phyloP scores from a whole-genome alignment of 2,797 vertebrate genomes.

The Alauda arvensis region DNA sequence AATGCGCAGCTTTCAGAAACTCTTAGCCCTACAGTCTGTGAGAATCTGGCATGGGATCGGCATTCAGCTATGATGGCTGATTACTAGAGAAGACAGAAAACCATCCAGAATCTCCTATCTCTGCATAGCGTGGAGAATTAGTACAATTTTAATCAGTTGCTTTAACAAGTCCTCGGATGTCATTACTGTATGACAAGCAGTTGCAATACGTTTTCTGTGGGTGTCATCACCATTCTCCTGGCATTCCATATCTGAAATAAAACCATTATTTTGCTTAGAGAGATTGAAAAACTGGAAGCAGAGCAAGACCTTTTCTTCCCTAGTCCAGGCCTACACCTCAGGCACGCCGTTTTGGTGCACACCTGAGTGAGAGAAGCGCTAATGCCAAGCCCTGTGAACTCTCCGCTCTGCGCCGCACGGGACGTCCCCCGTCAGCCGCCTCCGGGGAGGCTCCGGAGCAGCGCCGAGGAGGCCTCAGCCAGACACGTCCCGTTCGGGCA shows the following conservation, averaged over 20 bases:
- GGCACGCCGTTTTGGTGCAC: neutral
- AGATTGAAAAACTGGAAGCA: neutral
- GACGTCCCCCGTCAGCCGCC: fast-evolving
- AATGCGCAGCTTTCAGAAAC: neutral
- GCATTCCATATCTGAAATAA: neutral
- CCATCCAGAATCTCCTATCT: neutral
- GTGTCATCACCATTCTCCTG: neutral
- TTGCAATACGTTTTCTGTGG: neutral
- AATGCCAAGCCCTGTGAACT: neutral
- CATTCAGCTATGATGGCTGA: neutral
- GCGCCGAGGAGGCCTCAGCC: too few relatives aligned
- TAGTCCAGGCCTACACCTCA: neutral
- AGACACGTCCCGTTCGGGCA: neutral
- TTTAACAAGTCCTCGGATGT: neutral
- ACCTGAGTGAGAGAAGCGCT: too few relatives aligned
- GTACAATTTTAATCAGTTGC: neutral
- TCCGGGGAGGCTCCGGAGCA: too few relatives aligned
- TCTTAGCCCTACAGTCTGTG: neutral
- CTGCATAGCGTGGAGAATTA: neutral
- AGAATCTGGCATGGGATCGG: neutral
- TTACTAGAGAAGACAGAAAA: neutral
- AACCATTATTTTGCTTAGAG: neutral
- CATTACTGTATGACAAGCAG: neutral
- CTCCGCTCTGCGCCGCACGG: too few relatives aligned
- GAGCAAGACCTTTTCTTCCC: neutral